These are phyloP conservation scores for Hyles vespertilio DNA, from an alignment of 1,140 invertebrate species.

Conservation along the genomic window DNA sequence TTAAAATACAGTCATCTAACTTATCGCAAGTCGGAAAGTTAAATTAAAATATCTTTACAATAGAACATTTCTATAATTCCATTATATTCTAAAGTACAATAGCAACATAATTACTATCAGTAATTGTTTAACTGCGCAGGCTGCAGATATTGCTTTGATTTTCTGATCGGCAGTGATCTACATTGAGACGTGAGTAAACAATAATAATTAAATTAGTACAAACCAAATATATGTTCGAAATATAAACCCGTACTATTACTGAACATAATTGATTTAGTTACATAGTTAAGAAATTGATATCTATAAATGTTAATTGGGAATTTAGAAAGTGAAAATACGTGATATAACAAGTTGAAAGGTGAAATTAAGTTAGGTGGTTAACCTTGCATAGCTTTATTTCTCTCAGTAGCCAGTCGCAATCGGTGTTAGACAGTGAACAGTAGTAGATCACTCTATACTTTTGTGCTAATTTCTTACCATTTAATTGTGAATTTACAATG, in stretches of 20 bases:
- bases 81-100: too few species aligned
- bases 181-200: too few species aligned
- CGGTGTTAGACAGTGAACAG: neutral
- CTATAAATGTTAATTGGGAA: conserved; percentile 27
- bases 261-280: neutral
- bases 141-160: too few species aligned
- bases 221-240: neutral
- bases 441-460: neutral
- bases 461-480: neutral
- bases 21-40: too few species aligned
- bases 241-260: neutral
- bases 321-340: conserved; percentile 54
- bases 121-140: too few species aligned
- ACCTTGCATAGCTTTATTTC: conserved; percentile 28
- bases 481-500: conserved; percentile 30
- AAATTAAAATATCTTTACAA: too few species aligned
- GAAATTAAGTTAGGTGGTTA: conserved; percentile 60
- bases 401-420: too few species aligned
- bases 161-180: too few species aligned
- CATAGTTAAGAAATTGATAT: conserved; percentile 12
- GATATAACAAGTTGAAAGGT: conserved; percentile 67
- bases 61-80: too few species aligned
- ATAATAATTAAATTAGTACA: neutral
- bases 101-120: too few species aligned
- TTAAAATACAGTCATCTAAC: too few species aligned